A percentile compares a stretch with the other conserved stretches of the same genome.
phyloP scores from a whole-genome alignment of 2,797 vertebrate species.

The Sebastes ruberrimus region DNA sequence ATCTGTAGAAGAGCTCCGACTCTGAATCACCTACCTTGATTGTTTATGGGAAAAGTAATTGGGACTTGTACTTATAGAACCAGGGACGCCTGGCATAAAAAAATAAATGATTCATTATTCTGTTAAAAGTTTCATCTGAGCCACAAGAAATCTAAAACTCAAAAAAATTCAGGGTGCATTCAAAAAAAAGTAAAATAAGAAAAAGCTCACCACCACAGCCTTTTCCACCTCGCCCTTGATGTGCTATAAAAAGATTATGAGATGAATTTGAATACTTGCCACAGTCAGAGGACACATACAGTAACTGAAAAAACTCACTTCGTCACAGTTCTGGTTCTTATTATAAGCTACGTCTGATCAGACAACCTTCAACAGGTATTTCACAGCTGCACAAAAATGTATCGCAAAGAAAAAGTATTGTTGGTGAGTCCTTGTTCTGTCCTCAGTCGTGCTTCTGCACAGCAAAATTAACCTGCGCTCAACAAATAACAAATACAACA shows the following conservation, averaged over 20 bases:
- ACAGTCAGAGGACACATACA: not conserved
- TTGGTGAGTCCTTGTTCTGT: not conserved
- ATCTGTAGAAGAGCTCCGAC: not conserved
- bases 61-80: not conserved
- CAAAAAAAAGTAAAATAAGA: not conserved
- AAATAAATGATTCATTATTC: not conserved
- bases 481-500: slow-evolving; percentile 6
- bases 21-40: not conserved
- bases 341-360: not conserved
- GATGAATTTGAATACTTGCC: not conserved
- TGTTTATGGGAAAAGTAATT: not conserved
- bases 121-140: not conserved
- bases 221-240: not conserved
- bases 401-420: not conserved
- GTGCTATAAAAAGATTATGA: not conserved
- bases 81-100: not conserved
- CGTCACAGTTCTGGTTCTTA: not conserved
- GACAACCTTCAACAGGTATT: not conserved
- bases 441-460: not conserved
- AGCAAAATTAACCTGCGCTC: not conserved
- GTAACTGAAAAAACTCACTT: not conserved
- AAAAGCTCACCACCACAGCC: not conserved
- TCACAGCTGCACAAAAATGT: not conserved
- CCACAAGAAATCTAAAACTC: not conserved
- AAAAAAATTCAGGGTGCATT: not conserved